Percentiles rank a stretch among this genome's conserved stretches.
Conservation (phyloP, 2,113 vertebrate species). For the Cranoglanis bouderius region DNA sequence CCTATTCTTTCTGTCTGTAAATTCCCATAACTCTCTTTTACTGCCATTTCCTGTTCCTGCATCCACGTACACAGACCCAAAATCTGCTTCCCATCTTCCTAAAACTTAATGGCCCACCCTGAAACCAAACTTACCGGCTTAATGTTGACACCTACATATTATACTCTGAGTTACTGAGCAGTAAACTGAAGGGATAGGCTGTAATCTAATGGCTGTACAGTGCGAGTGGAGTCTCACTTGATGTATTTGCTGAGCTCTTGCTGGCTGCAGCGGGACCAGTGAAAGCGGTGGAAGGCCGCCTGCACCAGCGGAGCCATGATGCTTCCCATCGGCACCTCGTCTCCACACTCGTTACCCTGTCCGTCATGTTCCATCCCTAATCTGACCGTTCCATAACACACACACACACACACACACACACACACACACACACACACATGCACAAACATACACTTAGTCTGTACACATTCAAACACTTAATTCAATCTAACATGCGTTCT, state of each 20-base stretch:
- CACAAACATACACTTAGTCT: slow-evolving; percentile 14
- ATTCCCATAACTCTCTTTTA: not conserved
- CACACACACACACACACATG: not conserved
- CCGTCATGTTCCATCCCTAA: slow-evolving; percentile 98
- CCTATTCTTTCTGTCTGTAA: not conserved
- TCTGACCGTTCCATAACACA: slow-evolving; percentile 64
- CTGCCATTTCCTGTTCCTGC: not conserved
- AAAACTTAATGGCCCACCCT: not conserved
- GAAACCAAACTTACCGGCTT: not conserved
- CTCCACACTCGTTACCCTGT: slow-evolving; percentile 94
- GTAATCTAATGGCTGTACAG: not conserved
- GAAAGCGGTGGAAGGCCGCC: slow-evolving; percentile 95
- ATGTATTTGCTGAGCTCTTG: slow-evolving; percentile 93
- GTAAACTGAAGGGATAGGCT: not conserved
- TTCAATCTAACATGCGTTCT: not conserved
- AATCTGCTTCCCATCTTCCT: slow-evolving; percentile 1
- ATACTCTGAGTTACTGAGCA: not conserved
- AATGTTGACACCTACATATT: not conserved
- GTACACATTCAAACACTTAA: not conserved
- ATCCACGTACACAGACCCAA: not conserved
- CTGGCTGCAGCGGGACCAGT: slow-evolving; percentile 98
- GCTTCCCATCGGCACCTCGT: slow-evolving; percentile 96
- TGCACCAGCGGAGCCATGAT: slow-evolving; percentile 99
- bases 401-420: slow-evolving; percentile 8
- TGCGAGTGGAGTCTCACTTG: slow-evolving; percentile 78